Evolutionary conservation across 2,113 vertebrate genomes (phyloP), one percentile per base, ranked within the genome.

Genomic region (Xiphias gladius): DNA sequence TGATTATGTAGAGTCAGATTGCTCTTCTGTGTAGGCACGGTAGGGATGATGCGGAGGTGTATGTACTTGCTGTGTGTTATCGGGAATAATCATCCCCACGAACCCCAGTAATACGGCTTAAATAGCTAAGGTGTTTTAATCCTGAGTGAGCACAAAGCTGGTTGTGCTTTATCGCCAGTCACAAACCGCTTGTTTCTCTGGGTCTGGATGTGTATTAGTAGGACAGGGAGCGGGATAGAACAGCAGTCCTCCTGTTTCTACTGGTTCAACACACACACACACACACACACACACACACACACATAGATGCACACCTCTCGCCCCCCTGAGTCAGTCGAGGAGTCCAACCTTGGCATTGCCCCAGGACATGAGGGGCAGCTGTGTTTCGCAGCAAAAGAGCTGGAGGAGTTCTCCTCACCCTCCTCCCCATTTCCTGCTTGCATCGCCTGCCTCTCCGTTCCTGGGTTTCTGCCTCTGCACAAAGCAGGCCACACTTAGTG

Each of bases 311-410:
- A 64, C 52, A 61, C 39, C 54, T 11, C 76, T 54, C 73, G 41
- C 63, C 62, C 75, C 87, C 74, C 66, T 10, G 43, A 74, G 83
- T 84, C 85, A 71, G 76, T 64, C 20, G 64, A 86, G 85, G 89
- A 90, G 86, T 88, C 90, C 70, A 83, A 86, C 66, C 54, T 82
- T 93, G 87, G 89, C 91, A 87, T 61, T 66, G 87, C 86, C 86
- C 91, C 88, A 87, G 87, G 84, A 93, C 91, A 91, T 80, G 86
- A 94, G 89, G 90, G 91, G 92, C 92, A 93, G 88, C 89, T 93
- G 92, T 91, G 91, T 94, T 92, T 92, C 88, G 88, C 89, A 90
- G 83, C 89, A 87, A 68, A 54, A 85, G 86, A 89, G 87, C 88
- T 86, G 85, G 58, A 88, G 79, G 69, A 79, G 58, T 77, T 65